These are phyloP conservation scores for Haemorhous mexicanus DNA, from an alignment of 2,113 vertebrate genomes.

Conservation along the genomic window DNA sequence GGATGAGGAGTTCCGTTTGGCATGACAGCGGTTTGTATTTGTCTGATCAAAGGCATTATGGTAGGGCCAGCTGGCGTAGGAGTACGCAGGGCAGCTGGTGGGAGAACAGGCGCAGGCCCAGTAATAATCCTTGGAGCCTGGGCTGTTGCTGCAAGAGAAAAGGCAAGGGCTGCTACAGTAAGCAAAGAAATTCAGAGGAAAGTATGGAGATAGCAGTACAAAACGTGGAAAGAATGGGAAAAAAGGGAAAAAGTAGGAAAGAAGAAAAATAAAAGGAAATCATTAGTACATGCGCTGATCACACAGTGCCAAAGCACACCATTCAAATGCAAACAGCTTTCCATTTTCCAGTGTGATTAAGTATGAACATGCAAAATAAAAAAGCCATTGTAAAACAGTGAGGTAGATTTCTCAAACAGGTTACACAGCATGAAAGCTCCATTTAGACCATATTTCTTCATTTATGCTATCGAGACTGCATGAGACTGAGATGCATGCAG, in stretches of 20 bases:
- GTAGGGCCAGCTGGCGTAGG: conserved; percentile 89
- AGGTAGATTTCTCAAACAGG: conserved; percentile 65
- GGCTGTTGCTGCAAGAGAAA: conserved; percentile 92
- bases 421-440: conserved; percentile 65
- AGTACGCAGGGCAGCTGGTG: conserved; percentile 84
- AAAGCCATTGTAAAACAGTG: conserved; percentile 69
- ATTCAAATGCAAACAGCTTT: conserved; percentile 77
- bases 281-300: conserved; percentile 84
- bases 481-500: conserved; percentile 69
- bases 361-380: conserved; percentile 74
- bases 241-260: conserved; percentile 75
- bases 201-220: conserved; percentile 74
- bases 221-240: conserved; percentile 72
- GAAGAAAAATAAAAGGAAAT: conserved; percentile 85
- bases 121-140: conserved; percentile 95
- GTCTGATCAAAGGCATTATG: conserved; percentile 98
- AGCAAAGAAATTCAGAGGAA: conserved; percentile 80
- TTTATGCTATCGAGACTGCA: conserved; percentile 59
- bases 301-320: conserved; percentile 81
- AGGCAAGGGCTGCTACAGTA: conserved; percentile 92
- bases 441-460: conserved; percentile 52
- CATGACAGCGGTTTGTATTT: conserved; percentile 97
- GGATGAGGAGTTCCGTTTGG: conserved; percentile 92
- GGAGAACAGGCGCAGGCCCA: conserved; percentile 92
- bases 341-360: conserved; percentile 77